Evolutionary conservation across 2,888 invertebrate species (phyloP), one percentile per base, ranked within the genome.

Genomic region (Tholera decimalis): DNA sequence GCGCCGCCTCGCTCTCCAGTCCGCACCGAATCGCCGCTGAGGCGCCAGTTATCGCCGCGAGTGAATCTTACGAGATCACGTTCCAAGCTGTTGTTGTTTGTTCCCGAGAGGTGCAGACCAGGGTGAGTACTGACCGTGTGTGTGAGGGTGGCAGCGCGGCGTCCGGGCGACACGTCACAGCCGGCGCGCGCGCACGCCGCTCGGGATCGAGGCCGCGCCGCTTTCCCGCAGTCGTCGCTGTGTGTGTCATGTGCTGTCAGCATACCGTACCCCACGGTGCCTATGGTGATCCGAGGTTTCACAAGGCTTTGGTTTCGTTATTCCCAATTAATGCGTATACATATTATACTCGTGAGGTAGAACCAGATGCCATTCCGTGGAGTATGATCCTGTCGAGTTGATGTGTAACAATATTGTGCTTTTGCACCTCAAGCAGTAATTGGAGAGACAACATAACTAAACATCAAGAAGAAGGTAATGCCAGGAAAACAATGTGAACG

Each of bases 1-100:
- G 70, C 73, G 49, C 63, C 66, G 72, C 81, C 77, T 78, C 83
- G 78, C 81, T 82, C 83, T 83, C 78, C 92, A 93, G 93, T 93
- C 86, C 85, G 83, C 85, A 87, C 87, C 88, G 90, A 84, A 86
- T 88, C 92, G 92, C 91, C 92, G 89, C 82, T 84, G 86, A 83
- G 90, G 90, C 90, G 91, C 88, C 80, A 89, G 86, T 86, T 91
- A 84, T 84, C 80, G 80, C 74, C 89, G 92, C 88, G 91, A 89
- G 89, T 91, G 89, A 80, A 69, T 85, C 86, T 84, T 72, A 79
- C 74, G 73, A 79, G 65, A 64, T 57, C 59, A 69, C 75, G 62
- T 73, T 72, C 62, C 62, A 77, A 75, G 66, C 73, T 71, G 70
- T 66, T 61, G 51, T 76, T 58, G 76, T 70, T 76, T 53, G 77